A percentile compares a stretch with the other conserved stretches of the same genome.
Conservation (phyloP, 2,888 invertebrate species). For the Argyresthia goedartella region DNA sequence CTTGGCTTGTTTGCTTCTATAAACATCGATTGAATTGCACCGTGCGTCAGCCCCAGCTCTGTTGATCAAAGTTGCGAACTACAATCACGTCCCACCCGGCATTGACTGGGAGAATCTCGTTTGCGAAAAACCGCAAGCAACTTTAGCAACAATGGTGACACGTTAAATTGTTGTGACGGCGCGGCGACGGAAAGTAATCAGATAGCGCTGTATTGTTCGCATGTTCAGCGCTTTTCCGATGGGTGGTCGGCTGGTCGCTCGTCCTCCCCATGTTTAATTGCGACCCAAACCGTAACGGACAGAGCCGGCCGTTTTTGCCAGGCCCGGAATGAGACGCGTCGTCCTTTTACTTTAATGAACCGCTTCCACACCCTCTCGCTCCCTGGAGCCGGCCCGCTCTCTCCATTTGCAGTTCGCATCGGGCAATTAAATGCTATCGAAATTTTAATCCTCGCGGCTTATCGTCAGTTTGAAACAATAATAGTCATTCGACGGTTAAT, state of each 20-base stretch:
- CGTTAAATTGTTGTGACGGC: constrained; percentile 41
- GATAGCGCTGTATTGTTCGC: constrained; percentile 55
- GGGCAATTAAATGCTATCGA: not conserved
- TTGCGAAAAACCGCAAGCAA: constrained; percentile 51
- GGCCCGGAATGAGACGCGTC: constrained; percentile 43
- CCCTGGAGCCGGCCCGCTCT: not conserved
- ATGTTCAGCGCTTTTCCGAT: constrained; percentile 53
- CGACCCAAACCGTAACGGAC: constrained; percentile 53
- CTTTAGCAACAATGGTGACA: constrained; percentile 30
- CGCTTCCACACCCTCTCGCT: constrained; percentile 17
- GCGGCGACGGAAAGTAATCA: constrained; percentile 54
- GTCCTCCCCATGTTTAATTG: constrained; percentile 50
- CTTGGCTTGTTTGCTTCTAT: no score
- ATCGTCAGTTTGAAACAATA: constrained; percentile 2
- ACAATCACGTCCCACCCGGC: not conserved
- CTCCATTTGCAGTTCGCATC: constrained; percentile 1
- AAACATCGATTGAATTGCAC: no score
- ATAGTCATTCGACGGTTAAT: not conserved
- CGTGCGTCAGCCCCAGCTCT: no score
- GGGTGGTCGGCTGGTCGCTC: not conserved
- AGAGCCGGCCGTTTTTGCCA: constrained; percentile 47
- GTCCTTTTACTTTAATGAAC: constrained; percentile 54
- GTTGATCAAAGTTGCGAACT: constrained; percentile 1
- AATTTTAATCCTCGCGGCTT: constrained; percentile 3
- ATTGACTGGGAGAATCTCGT: constrained; percentile 28